Evolutionary conservation across 64 coral and sea anemone species (phyloP).

Genomic region (Acropora yongei): DNA sequence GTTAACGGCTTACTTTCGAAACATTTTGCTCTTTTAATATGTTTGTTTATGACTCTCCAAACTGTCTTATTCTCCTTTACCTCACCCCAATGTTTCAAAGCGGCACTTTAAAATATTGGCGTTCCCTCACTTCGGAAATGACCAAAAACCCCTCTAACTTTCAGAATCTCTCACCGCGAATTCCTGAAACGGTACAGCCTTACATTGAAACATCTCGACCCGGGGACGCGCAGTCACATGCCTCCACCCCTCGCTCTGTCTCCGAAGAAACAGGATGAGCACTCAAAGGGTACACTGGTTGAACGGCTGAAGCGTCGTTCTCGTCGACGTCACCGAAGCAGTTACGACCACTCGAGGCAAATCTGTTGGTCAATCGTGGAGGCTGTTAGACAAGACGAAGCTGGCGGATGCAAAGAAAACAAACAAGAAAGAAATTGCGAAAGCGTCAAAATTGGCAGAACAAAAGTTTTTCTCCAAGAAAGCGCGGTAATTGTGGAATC

Average conservation of each 20-base stretch:
- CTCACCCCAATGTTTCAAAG: no score
- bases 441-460: slow-evolving; percentile 31
- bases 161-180: slow-evolving; percentile 44
- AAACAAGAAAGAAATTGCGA: background rate
- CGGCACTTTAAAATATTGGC: no score
- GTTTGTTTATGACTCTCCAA: no score
- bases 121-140: no score
- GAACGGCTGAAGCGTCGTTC: slow-evolving; percentile 43
- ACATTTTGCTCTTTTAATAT: no score
- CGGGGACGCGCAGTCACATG: background rate
- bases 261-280: slow-evolving; percentile 32
- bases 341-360: slow-evolving; percentile 50
- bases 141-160: background rate
- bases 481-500: background rate
- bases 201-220: slow-evolving; percentile 24
- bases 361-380: slow-evolving; percentile 57
- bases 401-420: slow-evolving; percentile 45
- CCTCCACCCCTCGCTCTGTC: background rate
- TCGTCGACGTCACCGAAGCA: slow-evolving; percentile 33
- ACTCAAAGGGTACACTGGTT: background rate
- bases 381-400: background rate
- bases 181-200: slow-evolving; percentile 56
- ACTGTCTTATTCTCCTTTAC: no score
- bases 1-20: no score
- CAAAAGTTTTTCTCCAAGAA: slow-evolving; percentile 57